A percentile compares a stretch with the other conserved stretches of the same genome.
These are phyloP conservation scores for Paracanthobrama guichenoti DNA, from an alignment of 2,113 vertebrate genomes.

Conservation along the genomic window DNA sequence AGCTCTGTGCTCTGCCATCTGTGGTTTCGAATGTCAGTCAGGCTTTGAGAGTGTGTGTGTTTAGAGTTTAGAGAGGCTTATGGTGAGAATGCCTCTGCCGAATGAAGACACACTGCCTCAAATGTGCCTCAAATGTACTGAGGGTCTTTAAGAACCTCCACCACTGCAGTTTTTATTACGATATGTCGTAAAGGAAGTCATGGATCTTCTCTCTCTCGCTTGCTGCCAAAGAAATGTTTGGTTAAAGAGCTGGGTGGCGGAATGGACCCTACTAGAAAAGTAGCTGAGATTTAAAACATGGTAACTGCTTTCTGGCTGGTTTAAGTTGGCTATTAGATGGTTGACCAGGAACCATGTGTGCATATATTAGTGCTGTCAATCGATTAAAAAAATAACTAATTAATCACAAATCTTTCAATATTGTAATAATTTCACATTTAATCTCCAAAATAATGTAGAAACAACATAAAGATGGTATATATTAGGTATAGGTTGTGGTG, in stretches of 20 bases:
- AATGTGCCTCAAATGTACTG: conserved; percentile 23
- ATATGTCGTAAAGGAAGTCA: conserved; percentile 23
- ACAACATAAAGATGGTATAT: no score
- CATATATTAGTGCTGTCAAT: neutral
- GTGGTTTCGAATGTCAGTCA: conserved; percentile 36
- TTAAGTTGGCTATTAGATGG: neutral
- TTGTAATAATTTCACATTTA: no score
- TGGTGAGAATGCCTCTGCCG: conserved; percentile 23
- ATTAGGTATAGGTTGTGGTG: no score
- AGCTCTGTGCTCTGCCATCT: conserved; percentile 24
- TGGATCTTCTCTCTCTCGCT: neutral
- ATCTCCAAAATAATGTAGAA: no score
- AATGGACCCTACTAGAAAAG: conserved; percentile 3
- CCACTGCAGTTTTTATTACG: neutral
- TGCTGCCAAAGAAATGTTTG: conserved; percentile 8
- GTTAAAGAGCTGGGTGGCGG: conserved; percentile 6
- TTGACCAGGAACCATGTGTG: neutral
- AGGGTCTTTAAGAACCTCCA: neutral
- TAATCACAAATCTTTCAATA: no score
- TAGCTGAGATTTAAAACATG: neutral
- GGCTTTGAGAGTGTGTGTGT: conserved; percentile 36
- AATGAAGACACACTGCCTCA: conserved; percentile 24
- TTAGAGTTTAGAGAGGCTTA: conserved; percentile 40
- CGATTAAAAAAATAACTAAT: no score
- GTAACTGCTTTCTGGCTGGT: neutral